Conservation (phyloP, 1,140 invertebrate genomes). For the Trialeurodes vaporariorum region DNA sequence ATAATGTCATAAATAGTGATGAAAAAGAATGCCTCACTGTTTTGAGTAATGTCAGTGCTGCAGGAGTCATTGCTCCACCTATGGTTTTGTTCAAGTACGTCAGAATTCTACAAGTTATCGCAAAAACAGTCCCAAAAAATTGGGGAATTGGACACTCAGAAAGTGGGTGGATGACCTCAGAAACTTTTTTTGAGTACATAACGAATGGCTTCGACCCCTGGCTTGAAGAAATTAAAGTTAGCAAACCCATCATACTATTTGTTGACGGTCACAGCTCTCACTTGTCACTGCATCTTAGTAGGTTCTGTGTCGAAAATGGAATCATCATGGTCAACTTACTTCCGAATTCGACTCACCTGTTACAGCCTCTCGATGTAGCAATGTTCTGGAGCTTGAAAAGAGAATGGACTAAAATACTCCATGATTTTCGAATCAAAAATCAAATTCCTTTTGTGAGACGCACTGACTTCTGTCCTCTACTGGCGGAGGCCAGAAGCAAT, state of each 20-base stretch:
- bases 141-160: conserved; percentile 32
- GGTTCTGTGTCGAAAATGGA: conserved; percentile 31
- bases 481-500: conserved; percentile 24
- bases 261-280: conserved; percentile 36
- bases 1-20: background rate
- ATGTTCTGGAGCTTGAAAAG: conserved; percentile 31
- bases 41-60: background rate
- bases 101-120: conserved; percentile 22
- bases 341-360: conserved; percentile 35
- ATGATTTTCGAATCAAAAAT: conserved; percentile 13
- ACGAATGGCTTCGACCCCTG: too few species aligned
- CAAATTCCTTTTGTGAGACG: too few species aligned
- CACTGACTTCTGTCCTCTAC: conserved; percentile 30
- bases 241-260: conserved; percentile 31
- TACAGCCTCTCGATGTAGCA: conserved; percentile 35
- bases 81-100: conserved; percentile 8
- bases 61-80: conserved; percentile 2
- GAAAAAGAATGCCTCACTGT: conserved; percentile 10
- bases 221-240: too few species aligned
- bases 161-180: conserved; percentile 33
- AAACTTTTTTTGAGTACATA: conserved; percentile 35
- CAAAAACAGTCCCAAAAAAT: conserved; percentile 25
- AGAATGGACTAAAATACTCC: conserved; percentile 30
- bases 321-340: conserved; percentile 34
- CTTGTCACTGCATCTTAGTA: conserved; percentile 28